Evolutionary conservation across 2,113 vertebrate genomes (phyloP).

Genomic region (Cyphomyrus discorhynchus): DNA sequence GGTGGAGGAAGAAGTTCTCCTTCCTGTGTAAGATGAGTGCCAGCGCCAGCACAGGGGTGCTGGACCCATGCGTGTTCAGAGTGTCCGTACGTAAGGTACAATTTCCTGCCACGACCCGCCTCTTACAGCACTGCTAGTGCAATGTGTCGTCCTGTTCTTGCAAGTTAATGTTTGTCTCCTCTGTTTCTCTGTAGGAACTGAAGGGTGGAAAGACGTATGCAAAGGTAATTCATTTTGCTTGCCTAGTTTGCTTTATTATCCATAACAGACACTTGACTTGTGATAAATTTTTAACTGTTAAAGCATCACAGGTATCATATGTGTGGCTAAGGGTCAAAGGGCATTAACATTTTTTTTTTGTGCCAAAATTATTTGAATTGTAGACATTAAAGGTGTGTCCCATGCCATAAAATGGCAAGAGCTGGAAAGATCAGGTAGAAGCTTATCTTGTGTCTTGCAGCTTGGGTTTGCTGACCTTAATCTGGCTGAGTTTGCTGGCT

Average conservation of each 20-base stretch:
- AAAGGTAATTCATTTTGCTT: constrained; percentile 61
- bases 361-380: not conserved
- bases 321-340: not conserved
- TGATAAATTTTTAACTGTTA: not conserved
- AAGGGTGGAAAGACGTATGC: constrained; percentile 91
- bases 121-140: not conserved
- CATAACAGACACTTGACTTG: not conserved
- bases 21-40: constrained; percentile 93
- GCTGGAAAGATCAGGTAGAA: not conserved
- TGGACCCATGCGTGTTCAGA: constrained; percentile 83
- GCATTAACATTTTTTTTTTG: not conserved
- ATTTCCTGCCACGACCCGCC: not conserved
- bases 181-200: constrained; percentile 70
- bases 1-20: constrained; percentile 82
- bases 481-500: constrained; percentile 92
- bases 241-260: constrained; percentile 43
- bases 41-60: constrained; percentile 73
- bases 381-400: not conserved
- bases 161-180: not conserved
- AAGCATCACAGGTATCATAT: not conserved
- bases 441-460: constrained; percentile 48
- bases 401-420: not conserved
- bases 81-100: constrained; percentile 89
- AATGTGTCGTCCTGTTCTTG: not conserved
- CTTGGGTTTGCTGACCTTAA: constrained; percentile 97